Base-by-base conservation (phyloP, 2,888 invertebrate species). In the Girardia tigrina region DNA sequence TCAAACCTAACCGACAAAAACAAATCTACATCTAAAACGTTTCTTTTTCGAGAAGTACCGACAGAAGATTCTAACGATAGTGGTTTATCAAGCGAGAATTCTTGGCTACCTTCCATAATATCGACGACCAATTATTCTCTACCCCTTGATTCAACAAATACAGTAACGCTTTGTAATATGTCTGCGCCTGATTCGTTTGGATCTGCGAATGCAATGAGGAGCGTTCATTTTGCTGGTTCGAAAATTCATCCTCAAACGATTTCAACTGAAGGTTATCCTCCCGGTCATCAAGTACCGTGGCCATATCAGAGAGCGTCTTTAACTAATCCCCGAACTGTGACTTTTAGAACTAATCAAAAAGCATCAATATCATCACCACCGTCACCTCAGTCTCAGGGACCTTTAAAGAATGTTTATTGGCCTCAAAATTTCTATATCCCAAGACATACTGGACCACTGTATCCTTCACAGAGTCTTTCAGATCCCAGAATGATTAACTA, bases 41-140 rank as follows among this genome's bases (percentile, higher is more conserved):
- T 56, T 56, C 56, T 56, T 56, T 56, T 56, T 16, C 56, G 56
- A 8, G 56, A 56, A 56, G 56, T 36, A 12, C 36, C 36, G 16
- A 36, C 36, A 12, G 79, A 78, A 71, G 79, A 78, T 71, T 78
- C 79, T 0, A 79, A 79, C 27, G 79, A 78, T 42, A 77, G 77
- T 29, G 79, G 79, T 26, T 73, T 78, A 27, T 78, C 78, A 29
- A 78, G 78, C 75, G 77, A 77, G 14, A 27, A 77, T 69, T 77
- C 77, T 36, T 56, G 56, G 56, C n/a, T 56, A n/a, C 56, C 56
- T 12, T 56, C 56, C 23, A 56, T 56, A 56, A 56, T 56, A 56
- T 56, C 56, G 2, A 56, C 56, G 4, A 56, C 56, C 4, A 70
- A 75, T 29, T 26, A 75, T 23, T 28, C 70, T 36, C 28, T 70